Evolutionary conservation across 1,140 invertebrate species (phyloP), one percentile per base, ranked within the genome.

Genomic region (Copidosoma floridanum): DNA sequence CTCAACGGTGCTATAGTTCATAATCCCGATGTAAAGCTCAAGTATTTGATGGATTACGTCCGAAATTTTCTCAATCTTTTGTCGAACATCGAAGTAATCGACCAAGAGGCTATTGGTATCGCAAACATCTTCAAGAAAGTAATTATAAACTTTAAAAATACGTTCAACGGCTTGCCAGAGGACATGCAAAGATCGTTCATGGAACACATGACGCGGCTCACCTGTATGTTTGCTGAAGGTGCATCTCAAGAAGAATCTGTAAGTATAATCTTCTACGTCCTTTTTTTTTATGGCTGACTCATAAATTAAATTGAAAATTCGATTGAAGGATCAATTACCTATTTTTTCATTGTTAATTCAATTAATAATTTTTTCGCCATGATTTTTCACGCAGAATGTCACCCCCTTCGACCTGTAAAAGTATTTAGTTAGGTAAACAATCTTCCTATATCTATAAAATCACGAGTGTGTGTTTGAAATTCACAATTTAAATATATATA

Each of bases 161-260:
- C 69, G 2, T 73, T 86, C 35, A 65, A 64, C 7, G 54, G 57
- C 16, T 57, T 88, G 23, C 81, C 86, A 3, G 70, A 81, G 23
- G 75, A 84, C 47, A 71, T 87, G 57, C 74, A 85, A 46, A 74
- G 72, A 41, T 67, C 61, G 14, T 82, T 80, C 61, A 67, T 93
- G 50, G 83, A 88, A 65, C 84, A 90, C 66, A 75, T 92, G 37
- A 89, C 87, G 3, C 76, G 79, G 27, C 76, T 93, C 14, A 93
- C 91, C 6, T 92, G 89, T 68, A 77, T 83, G 62, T 90, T 92
- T 75, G 86, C 87, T 46, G 85, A 89, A 75, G 85, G 84, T 53
- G 86, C 91, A 32, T 82, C 87, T 46, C 78, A 86, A 63, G 90
- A 93, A 81, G 91, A 93, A 81, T 81, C 80, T 54, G 89, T 92